Conservation (phyloP, 1,140 invertebrate genomes). For the Leptoteleia sp. region DNA sequence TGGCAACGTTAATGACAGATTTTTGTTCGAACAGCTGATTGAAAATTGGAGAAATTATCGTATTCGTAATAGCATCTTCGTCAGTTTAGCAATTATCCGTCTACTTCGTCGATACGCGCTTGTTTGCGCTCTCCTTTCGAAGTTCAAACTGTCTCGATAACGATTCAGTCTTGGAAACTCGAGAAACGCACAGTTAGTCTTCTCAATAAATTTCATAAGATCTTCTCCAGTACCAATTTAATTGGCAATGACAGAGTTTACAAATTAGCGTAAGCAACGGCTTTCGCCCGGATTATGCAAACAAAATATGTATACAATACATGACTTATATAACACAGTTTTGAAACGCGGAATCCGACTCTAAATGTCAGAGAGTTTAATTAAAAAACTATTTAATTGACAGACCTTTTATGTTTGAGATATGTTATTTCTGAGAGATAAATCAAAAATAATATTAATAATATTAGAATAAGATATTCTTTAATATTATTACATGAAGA, state of each 20-base stretch:
- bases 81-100: conserved; percentile 65
- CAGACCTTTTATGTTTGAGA: no score
- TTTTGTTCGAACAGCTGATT: conserved; percentile 44
- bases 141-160: conserved; percentile 66
- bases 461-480: no score
- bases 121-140: no score
- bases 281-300: conserved; percentile 33
- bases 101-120: conserved; percentile 54
- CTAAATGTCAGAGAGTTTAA: no score
- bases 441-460: no score
- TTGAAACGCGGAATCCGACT: no score
- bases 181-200: conserved; percentile 63
- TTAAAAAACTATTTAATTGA: no score
- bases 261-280: conserved; percentile 48
- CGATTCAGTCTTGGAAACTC: conserved; percentile 63
- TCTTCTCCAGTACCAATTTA: conserved; percentile 46
- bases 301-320: conserved; percentile 26
- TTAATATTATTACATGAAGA: no score
- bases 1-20: conserved; percentile 31
- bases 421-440: no score
- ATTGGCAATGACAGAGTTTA: conserved; percentile 54
- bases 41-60: conserved; percentile 54
- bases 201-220: conserved; percentile 64
- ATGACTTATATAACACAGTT: conserved; percentile 18
- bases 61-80: conserved; percentile 56